Conservation (phyloP, 1,140 invertebrate species). For the Drosophila pachea region DNA sequence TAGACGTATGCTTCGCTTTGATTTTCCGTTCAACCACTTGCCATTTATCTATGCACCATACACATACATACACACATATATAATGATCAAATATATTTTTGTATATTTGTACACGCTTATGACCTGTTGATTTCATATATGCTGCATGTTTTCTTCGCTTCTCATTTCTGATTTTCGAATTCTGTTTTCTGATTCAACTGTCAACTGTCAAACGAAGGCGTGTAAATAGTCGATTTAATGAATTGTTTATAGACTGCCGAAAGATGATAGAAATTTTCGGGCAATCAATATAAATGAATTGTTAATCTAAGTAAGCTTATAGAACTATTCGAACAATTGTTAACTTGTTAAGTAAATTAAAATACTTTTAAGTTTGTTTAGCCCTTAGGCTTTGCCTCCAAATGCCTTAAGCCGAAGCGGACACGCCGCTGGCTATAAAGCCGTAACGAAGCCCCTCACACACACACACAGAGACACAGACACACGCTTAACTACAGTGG, state of each 20-base stretch:
- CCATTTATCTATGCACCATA: not conserved
- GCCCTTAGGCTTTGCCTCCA: slow-evolving; percentile 38
- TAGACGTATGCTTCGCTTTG: slow-evolving; percentile 10
- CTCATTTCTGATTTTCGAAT: slow-evolving; percentile 5
- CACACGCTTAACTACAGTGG: slow-evolving; percentile 18
- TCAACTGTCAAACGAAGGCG: slow-evolving; percentile 48
- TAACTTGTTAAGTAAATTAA: slow-evolving; percentile 69
- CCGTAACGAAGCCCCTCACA: slow-evolving; percentile 22
- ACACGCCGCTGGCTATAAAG: slow-evolving; percentile 21
- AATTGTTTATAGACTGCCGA: slow-evolving; percentile 47
- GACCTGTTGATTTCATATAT: slow-evolving; percentile 1
- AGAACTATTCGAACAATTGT: slow-evolving; percentile 46
- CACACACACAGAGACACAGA: slow-evolving; percentile 25
- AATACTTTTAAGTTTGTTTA: slow-evolving; percentile 66
- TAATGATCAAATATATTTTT: not conserved
- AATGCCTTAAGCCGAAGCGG: slow-evolving; percentile 30
- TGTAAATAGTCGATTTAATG: slow-evolving; percentile 55
- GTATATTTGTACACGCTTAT: slow-evolving; percentile 3
- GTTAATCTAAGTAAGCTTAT: slow-evolving; percentile 44
- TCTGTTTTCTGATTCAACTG: slow-evolving; percentile 4
- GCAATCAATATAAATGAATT: slow-evolving; percentile 45
- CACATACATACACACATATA: not conserved
- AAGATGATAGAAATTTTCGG: slow-evolving; percentile 76
- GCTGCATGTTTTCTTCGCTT: slow-evolving; percentile 39
- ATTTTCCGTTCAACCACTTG: not conserved